Percentiles rank a stretch among this genome's conserved stretches.
phyloP scores from a whole-genome alignment of 2,888 invertebrate genomes.

The Drosophila kanekoi region DNA sequence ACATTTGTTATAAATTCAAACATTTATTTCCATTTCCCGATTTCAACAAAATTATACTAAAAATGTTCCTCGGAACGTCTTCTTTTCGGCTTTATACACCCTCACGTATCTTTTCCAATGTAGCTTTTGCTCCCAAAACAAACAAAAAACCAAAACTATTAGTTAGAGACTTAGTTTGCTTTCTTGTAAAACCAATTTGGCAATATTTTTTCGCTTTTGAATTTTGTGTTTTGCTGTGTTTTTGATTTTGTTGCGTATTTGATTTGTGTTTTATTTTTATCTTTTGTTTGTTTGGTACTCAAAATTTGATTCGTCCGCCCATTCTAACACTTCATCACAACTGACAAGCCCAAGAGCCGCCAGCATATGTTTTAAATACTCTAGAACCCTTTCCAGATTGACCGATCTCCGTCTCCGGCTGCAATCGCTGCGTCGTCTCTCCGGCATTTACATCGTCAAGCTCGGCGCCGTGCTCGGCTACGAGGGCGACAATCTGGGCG shows the following conservation, averaged over 20 bases:
- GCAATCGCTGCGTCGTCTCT: constrained; percentile 92
- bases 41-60: constrained; percentile 51
- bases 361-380: constrained; percentile 70
- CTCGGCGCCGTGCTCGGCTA: constrained; percentile 91
- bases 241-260: constrained; percentile 70
- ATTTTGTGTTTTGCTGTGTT: constrained; percentile 50
- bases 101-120: constrained; percentile 16
- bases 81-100: constrained; percentile 21
- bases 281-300: constrained; percentile 82
- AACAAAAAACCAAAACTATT: background rate
- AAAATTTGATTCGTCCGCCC: constrained; percentile 85
- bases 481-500: constrained; percentile 87
- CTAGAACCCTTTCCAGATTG: constrained; percentile 87
- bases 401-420: constrained; percentile 92
- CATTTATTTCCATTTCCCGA: background rate
- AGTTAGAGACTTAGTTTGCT: constrained; percentile 20
- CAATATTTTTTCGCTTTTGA: constrained; percentile 21
- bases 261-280: constrained; percentile 40
- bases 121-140: constrained; percentile 31
- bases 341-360: constrained; percentile 54
- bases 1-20: background rate
- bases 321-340: constrained; percentile 82
- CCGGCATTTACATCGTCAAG: constrained; percentile 93
- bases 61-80: constrained; percentile 44
- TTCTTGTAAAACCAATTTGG: constrained; percentile 4